phyloP scores from a whole-genome alignment of 2,113 vertebrate species.

The Machaerirhynchus nigripectus region DNA sequence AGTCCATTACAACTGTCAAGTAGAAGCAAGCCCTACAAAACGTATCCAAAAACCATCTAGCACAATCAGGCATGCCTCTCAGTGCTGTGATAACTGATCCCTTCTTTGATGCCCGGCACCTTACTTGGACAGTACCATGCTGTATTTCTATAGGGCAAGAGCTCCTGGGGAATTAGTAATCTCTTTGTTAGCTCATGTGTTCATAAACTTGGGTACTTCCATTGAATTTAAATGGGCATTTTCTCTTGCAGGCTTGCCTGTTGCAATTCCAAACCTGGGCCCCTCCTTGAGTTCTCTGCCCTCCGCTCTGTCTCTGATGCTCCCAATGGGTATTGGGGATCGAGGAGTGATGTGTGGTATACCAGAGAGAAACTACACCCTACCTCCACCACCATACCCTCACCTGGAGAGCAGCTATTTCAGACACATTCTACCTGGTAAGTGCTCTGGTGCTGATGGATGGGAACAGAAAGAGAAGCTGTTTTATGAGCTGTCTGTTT shows the following conservation, averaged over 20 bases:
- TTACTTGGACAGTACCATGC: neutral
- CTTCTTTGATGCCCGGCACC: neutral
- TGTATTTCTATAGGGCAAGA: neutral
- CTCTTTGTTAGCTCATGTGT: neutral
- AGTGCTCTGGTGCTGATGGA: neutral
- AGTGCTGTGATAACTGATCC: neutral
- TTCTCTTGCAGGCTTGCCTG: slow-evolving; percentile 86
- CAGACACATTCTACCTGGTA: slow-evolving; percentile 94
- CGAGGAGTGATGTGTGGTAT: slow-evolving; percentile 97
- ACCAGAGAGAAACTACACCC: slow-evolving; percentile 94
- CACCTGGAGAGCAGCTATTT: slow-evolving; percentile 99
- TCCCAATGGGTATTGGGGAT: slow-evolving; percentile 97
- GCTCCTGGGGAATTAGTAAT: neutral
- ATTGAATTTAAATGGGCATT: neutral
- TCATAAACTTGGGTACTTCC: neutral
- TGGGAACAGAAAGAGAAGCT: neutral
- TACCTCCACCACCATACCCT: slow-evolving; percentile 95
- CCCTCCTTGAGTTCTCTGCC: slow-evolving; percentile 93
- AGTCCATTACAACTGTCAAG: neutral
- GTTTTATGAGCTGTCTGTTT: neutral
- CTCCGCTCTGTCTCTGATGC: slow-evolving; percentile 95
- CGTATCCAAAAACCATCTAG: neutral
- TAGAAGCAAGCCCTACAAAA: neutral
- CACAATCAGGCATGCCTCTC: neutral
- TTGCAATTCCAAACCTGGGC: slow-evolving; percentile 94